Conservation (phyloP, 2,888 invertebrate genomes). For the Drosophila anceps region DNA sequence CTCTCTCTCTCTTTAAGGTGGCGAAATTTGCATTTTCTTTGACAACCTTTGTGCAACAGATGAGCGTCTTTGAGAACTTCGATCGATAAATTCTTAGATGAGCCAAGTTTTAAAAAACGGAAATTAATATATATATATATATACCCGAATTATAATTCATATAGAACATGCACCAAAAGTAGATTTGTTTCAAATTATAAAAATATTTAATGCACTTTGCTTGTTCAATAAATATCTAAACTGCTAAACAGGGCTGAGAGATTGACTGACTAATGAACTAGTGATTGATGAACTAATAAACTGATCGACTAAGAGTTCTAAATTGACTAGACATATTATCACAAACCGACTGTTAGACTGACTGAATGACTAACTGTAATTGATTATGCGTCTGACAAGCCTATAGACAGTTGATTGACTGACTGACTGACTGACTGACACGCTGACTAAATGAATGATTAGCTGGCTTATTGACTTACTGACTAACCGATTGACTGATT, state of each 20-base stretch:
- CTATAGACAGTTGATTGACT: too few relatives aligned
- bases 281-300: background rate
- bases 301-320: too few relatives aligned
- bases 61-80: constrained; percentile 7
- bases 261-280: too few relatives aligned
- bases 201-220: background rate
- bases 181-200: background rate
- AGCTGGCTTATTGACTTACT: too few relatives aligned
- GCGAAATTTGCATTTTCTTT: constrained; percentile 1
- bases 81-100: background rate
- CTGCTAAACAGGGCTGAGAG: background rate
- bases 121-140: background rate
- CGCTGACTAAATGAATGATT: too few relatives aligned
- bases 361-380: background rate
- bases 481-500: too few relatives aligned
- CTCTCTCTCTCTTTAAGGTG: background rate
- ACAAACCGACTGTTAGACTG: background rate
- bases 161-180: background rate
- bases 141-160: background rate
- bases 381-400: too few relatives aligned
- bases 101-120: background rate
- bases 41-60: constrained; percentile 7
- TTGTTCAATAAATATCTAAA: background rate
- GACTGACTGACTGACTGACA: background rate
- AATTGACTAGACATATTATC: too few relatives aligned